These are phyloP conservation scores for Bubo bubo DNA, from an alignment of 2,113 vertebrate species.

Conservation along the genomic window DNA sequence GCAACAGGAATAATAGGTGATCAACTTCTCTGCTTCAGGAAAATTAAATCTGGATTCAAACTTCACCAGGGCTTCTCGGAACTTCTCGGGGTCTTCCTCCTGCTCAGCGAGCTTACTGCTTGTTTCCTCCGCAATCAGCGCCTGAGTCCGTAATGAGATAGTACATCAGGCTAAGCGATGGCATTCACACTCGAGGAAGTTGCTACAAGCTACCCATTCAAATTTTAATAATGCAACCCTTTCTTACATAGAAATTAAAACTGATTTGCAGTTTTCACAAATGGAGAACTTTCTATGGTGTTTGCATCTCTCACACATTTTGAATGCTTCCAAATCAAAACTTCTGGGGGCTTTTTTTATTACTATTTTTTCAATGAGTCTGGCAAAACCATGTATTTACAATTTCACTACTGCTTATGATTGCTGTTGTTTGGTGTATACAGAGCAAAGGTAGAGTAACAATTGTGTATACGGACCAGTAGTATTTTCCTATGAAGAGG, in stretches of 20 bases:
- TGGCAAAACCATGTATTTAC: not conserved
- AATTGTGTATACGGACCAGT: not conserved
- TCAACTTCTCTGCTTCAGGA: conserved; percentile 89
- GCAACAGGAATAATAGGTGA: conserved; percentile 94
- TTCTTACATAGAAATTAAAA: not conserved
- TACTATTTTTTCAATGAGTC: not conserved
- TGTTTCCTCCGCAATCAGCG: conserved; percentile 92
- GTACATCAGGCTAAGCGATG: not conserved
- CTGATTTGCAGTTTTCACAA: not conserved
- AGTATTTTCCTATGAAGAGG: not conserved
- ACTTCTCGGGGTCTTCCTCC: conserved; percentile 91
- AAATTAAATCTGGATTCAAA: conserved; percentile 92
- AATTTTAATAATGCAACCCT: not conserved
- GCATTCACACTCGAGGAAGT: not conserved
- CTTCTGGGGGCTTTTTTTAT: not conserved
- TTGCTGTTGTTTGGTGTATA: not conserved
- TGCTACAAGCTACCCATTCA: not conserved
- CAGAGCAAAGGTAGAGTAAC: not conserved
- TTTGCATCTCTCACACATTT: not conserved
- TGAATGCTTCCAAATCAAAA: not conserved
- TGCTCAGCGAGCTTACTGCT: conserved; percentile 87
- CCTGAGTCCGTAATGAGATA: conserved; percentile 71
- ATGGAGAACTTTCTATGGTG: not conserved
- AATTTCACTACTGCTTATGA: not conserved
- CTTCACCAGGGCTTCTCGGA: conserved; percentile 88